A percentile compares a stretch with the other conserved stretches of the same genome.
Conservation (phyloP, 2,797 vertebrate species). For the Tenualosa ilisha region DNA sequence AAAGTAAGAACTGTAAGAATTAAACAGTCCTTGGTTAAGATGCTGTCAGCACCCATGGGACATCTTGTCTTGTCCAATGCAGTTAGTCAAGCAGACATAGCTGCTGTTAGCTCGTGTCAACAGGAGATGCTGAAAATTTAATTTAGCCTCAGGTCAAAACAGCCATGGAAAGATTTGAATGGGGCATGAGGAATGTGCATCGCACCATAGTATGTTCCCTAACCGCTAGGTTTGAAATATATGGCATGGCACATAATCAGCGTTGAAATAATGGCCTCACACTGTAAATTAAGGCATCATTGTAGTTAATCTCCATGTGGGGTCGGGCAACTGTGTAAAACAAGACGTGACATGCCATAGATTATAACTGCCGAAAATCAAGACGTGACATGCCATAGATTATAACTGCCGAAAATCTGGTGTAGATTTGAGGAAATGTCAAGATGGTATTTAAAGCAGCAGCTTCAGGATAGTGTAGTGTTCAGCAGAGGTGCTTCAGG, state of each 20-base stretch:
- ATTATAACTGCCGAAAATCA: not conserved
- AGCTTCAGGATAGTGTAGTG: not conserved
- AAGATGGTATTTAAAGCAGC: not conserved
- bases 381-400: too few relatives aligned
- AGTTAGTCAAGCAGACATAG: not conserved
- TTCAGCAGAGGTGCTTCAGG: not conserved
- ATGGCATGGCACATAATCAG: not conserved
- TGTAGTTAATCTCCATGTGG: not conserved
- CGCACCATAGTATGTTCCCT: not conserved
- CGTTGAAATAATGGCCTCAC: not conserved
- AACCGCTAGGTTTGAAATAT: not conserved
- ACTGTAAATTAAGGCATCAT: not conserved
- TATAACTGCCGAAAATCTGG: not conserved
- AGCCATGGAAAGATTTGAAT: not conserved
- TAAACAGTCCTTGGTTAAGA: not conserved
- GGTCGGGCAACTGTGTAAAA: not conserved
- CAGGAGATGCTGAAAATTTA: not conserved
- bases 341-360: not conserved
- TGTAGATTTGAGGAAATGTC: constrained; percentile 4
- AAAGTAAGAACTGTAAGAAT: not conserved
- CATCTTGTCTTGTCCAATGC: not conserved
- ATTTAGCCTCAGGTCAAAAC: not conserved
- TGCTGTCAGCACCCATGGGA: not conserved
- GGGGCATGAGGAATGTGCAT: not conserved
- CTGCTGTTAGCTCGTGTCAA: not conserved